Evolutionary conservation across 2,113 vertebrate species (phyloP), one percentile per base, ranked within the genome.

Genomic region (Bufo gargarizans): DNA sequence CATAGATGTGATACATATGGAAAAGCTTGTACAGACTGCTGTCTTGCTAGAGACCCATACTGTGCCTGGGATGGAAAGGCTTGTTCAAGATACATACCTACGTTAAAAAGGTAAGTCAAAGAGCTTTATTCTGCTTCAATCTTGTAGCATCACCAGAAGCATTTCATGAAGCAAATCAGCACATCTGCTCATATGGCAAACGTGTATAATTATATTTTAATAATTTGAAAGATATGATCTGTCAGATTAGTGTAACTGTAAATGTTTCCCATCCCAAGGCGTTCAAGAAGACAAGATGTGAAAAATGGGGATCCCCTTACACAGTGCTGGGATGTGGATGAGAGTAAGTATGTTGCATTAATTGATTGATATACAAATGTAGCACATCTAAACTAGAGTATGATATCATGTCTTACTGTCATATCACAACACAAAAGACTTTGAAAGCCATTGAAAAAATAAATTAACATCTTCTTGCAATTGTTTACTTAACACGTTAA

Each of bases 21-120:
- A 80, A 97, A 98, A 91, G 98, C 96, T 49, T 99, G 98, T 86
- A 97, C 98, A 6, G 98, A 99, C 80, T 99, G 98, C 92, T 99
- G 98, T 91, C 95, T 99, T 86, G 98, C 98, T 91, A 95, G 98
- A 90, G 98, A 99, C 92, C 98, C 98, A 1, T 99, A 99, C 93
- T 99, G 98, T 82, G 98, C 98, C 89, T 99, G 98, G 98, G 98
- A 99, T 65, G 98, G 98, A 92, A 95, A 94, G 89, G 94, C 96
- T 0, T 99, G 98, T 89, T 97, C 98, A 74, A 94, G 96, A 92
- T 99, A 99, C 72, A 91, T 96, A 77, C 97, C 97, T 45, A 96
- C 98, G 85, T 98, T 97, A 78, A 99, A 99, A 93, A 96, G 98
- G 98, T 99, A 91, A 90, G 17, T 76, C 72, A 76, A 20, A 76